These are phyloP conservation scores for Caenorhabditis sulstoni DNA, from an alignment of 2,888 invertebrate species.

Conservation along the genomic window DNA sequence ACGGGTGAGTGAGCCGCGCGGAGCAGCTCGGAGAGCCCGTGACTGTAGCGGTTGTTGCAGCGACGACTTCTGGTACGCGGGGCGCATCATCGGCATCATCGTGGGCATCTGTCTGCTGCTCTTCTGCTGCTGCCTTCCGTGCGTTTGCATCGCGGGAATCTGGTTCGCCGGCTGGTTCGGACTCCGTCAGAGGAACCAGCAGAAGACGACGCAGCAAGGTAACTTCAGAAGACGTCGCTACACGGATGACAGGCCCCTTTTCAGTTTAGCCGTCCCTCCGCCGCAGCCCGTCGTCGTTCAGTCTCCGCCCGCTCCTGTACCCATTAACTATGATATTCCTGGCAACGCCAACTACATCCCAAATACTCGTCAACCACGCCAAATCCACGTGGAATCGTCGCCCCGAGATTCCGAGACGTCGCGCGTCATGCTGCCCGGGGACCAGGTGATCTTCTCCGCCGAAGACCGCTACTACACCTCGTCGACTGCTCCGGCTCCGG, in stretches of 20 bases:
- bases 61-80: slow-evolving; percentile 79
- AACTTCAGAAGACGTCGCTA: background rate
- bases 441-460: slow-evolving; percentile 65
- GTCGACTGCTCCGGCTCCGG: slow-evolving; percentile 63
- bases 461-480: slow-evolving; percentile 73
- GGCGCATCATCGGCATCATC: slow-evolving; percentile 78
- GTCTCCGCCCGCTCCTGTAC: slow-evolving; percentile 10
- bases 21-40: background rate
- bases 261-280: slow-evolving; percentile 49
- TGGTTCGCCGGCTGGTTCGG: slow-evolving; percentile 80
- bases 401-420: slow-evolving; percentile 59
- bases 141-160: slow-evolving; percentile 77
- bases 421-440: slow-evolving; percentile 52
- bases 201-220: slow-evolving; percentile 50
- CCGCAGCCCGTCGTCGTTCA: slow-evolving; percentile 21
- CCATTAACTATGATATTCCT: slow-evolving; percentile 33
- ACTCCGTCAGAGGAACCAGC: slow-evolving; percentile 56
- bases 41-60: slow-evolving; percentile 62
- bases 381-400: slow-evolving; percentile 53
- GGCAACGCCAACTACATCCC: slow-evolving; percentile 56
- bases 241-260: slow-evolving; percentile 27
- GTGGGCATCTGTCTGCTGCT: slow-evolving; percentile 74
- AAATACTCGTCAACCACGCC: slow-evolving; percentile 23
- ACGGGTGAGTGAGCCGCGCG: slow-evolving; percentile 56
- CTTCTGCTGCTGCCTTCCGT: slow-evolving; percentile 77